Conservation (phyloP, 2,888 invertebrate genomes). For the Neoscelio sp. region DNA sequence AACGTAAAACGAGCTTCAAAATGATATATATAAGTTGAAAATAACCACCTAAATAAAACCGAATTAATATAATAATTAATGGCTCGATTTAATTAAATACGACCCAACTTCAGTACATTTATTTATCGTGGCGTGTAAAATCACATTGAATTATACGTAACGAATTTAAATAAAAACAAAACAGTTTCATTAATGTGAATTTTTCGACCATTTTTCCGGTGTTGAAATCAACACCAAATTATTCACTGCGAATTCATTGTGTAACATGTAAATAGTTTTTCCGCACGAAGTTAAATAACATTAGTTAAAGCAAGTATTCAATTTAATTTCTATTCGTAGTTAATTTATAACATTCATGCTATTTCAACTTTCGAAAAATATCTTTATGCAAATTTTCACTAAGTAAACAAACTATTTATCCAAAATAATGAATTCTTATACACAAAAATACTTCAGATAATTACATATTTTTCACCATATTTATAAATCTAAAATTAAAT, state of each 20-base stretch:
- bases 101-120: constrained; percentile 20
- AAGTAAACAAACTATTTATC: constrained; percentile 14
- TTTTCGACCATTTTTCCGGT: constrained; percentile 21
- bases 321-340: constrained; percentile 29
- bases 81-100: constrained; percentile 25
- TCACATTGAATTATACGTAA: constrained; percentile 28
- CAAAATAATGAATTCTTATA: too few species aligned
- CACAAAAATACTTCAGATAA: too few species aligned
- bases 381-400: constrained; percentile 2
- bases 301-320: constrained; percentile 4
- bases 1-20: constrained; percentile 29
- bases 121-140: constrained; percentile 35
- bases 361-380: background rate
- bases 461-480: too few species aligned
- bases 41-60: constrained; percentile 34
- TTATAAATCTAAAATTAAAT: too few species aligned
- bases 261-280: constrained; percentile 16
- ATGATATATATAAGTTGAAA: constrained; percentile 37
- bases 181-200: constrained; percentile 30
- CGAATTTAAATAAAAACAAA: constrained; percentile 23
- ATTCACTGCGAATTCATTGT: constrained; percentile 6
- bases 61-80: constrained; percentile 47
- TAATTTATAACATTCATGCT: background rate
- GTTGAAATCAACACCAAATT: background rate
- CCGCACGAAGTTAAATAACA: constrained; percentile 12